phyloP scores from a whole-genome alignment of 2,113 vertebrate genomes.

The Glaucidium brasilianum region DNA sequence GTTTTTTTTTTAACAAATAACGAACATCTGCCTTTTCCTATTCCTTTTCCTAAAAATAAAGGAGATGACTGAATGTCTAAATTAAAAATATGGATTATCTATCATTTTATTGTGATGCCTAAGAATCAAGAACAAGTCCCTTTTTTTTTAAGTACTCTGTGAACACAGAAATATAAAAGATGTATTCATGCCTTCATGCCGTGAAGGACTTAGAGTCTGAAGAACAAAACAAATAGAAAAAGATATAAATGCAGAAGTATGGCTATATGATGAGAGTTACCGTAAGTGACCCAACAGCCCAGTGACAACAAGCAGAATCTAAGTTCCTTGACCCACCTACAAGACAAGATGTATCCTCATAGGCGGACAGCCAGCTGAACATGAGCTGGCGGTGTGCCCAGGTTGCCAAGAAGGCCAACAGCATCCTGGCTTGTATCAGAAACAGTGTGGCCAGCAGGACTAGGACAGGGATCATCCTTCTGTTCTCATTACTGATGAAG shows the following conservation, averaged over 20 bases:
- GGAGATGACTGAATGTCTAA: not conserved
- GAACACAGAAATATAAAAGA: not conserved
- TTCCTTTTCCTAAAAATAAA: not conserved
- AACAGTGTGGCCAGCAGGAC: not conserved
- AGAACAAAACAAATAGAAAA: not conserved
- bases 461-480: rapidly evolving
- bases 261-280: not conserved
- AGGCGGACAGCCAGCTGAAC: rapidly evolving
- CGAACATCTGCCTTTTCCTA: not conserved
- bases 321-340: not conserved
- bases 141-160: not conserved
- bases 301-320: not conserved
- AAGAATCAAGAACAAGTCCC: not conserved
- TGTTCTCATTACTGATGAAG: rapidly evolving
- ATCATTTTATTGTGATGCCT: not conserved
- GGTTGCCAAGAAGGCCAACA: not conserved
- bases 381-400: not conserved
- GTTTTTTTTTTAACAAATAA: not conserved
- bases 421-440: not conserved
- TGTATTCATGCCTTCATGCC: not conserved
- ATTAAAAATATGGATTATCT: not conserved
- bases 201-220: not conserved
- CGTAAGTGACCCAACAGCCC: not conserved
- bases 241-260: not conserved
- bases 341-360: not conserved